phyloP scores from a whole-genome alignment of 92 coral and sea anemone genomes.

The Blastomussa wellsi region DNA sequence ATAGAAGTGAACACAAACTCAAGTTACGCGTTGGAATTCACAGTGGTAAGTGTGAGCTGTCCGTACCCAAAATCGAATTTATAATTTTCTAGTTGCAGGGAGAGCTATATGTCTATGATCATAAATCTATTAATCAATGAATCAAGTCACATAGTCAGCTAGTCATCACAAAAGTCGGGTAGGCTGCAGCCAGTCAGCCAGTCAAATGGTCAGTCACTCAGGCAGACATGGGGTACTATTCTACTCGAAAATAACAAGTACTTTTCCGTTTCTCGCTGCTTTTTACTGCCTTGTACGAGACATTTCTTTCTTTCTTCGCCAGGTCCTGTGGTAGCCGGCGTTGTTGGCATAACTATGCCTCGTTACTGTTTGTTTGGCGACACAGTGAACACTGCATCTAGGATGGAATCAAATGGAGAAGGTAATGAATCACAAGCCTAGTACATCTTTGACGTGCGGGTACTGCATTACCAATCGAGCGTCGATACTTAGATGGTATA shows the following conservation, averaged over 20 bases:
- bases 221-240: too few relatives aligned
- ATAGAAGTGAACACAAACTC: conserved; percentile 84
- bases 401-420: conserved; percentile 73
- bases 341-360: conserved; percentile 75
- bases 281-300: neutral
- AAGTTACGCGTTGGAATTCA: conserved; percentile 94
- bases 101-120: too few relatives aligned
- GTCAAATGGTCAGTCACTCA: neutral
- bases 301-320: neutral
- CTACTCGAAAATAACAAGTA: too few relatives aligned
- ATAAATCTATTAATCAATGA: neutral
- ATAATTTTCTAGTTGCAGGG: too few relatives aligned
- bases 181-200: neutral
- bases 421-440: conserved; percentile 23
- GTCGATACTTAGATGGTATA: too few relatives aligned
- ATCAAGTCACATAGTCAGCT: too few relatives aligned
- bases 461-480: too few relatives aligned
- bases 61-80: neutral
- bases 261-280: neutral
- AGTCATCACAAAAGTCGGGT: too few relatives aligned
- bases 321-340: conserved; percentile 76
- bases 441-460: too few relatives aligned
- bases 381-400: conserved; percentile 69
- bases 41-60: conserved; percentile 65
- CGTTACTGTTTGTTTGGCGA: conserved; percentile 72